Percentiles rank a stretch among this genome's conserved stretches.
These are phyloP conservation scores for Simalia tracyae DNA, from an alignment of 2,797 vertebrate genomes.

Conservation along the genomic window DNA sequence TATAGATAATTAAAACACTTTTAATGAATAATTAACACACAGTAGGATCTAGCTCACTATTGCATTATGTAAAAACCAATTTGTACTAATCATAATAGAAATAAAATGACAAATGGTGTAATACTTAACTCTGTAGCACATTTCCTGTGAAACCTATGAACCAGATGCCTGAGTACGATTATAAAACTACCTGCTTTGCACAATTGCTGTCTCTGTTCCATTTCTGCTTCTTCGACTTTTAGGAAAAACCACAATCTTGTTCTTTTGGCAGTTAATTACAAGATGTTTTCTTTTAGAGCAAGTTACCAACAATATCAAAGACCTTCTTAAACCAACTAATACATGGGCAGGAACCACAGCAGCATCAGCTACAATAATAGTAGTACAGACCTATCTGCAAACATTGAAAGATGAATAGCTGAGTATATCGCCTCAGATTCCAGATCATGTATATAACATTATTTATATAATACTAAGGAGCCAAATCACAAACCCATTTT, in stretches of 20 bases:
- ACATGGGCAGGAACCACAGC: background rate
- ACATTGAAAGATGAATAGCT: background rate
- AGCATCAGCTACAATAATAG: background rate
- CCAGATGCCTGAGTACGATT: background rate
- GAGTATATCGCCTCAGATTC: background rate
- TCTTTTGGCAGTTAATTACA: background rate
- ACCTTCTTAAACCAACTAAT: background rate
- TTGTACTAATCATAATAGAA: background rate
- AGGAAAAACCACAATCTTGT: background rate
- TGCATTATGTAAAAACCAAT: background rate
- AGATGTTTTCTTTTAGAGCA: background rate
- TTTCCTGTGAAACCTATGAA: background rate
- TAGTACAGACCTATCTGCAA: background rate
- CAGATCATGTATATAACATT: background rate
- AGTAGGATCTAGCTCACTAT: background rate
- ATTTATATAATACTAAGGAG: background rate
- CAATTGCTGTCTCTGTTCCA: background rate
- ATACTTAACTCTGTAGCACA: background rate
- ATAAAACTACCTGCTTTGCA: background rate
- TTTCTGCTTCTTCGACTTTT: background rate
- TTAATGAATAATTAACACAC: slow-evolving; percentile 16
- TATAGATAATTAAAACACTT: slow-evolving; percentile 19
- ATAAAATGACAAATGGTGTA: background rate
- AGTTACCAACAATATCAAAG: background rate
- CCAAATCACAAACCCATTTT: background rate